Percentiles rank a stretch among this genome's conserved stretches.
These are phyloP conservation scores for Rosalia funebris DNA, from an alignment of 2,888 invertebrate species.

Conservation along the genomic window DNA sequence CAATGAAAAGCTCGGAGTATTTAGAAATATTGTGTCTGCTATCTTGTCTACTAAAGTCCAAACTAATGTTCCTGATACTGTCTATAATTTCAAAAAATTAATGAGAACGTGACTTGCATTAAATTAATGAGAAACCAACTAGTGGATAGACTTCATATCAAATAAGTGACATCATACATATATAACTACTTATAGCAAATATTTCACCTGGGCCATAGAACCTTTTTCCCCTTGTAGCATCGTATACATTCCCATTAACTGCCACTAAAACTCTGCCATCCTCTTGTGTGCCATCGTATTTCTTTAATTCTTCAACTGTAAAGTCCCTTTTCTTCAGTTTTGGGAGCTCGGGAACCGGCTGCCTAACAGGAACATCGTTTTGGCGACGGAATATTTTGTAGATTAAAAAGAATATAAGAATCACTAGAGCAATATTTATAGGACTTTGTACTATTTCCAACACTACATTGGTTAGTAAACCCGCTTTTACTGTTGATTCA, in stretches of 20 bases:
- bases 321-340: constrained; percentile 90
- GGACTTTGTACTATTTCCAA: constrained; percentile 76
- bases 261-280: constrained; percentile 92
- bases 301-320: constrained; percentile 85
- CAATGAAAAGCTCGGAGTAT: too few relatives aligned
- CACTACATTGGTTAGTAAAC: constrained; percentile 64
- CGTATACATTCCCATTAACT: constrained; percentile 94
- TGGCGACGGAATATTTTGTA: constrained; percentile 77
- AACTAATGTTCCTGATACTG: neutral
- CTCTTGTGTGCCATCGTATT: constrained; percentile 85
- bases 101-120: neutral
- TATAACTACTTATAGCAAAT: constrained; percentile 22
- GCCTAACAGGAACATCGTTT: constrained; percentile 54
- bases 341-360: constrained; percentile 73
- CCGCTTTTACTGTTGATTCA: constrained; percentile 54
- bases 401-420: constrained; percentile 75
- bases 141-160: neutral
- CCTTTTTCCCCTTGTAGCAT: constrained; percentile 88
- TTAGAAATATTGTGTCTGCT: too few relatives aligned
- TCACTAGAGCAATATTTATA: constrained; percentile 75
- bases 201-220: constrained; percentile 93
- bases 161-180: too few relatives aligned
- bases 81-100: too few relatives aligned
- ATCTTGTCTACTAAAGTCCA: neutral
- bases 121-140: neutral